A percentile compares a stretch with the other conserved stretches of the same genome.
phyloP scores from a whole-genome alignment of 2,113 vertebrate species.

The Hippocampus zosterae region DNA sequence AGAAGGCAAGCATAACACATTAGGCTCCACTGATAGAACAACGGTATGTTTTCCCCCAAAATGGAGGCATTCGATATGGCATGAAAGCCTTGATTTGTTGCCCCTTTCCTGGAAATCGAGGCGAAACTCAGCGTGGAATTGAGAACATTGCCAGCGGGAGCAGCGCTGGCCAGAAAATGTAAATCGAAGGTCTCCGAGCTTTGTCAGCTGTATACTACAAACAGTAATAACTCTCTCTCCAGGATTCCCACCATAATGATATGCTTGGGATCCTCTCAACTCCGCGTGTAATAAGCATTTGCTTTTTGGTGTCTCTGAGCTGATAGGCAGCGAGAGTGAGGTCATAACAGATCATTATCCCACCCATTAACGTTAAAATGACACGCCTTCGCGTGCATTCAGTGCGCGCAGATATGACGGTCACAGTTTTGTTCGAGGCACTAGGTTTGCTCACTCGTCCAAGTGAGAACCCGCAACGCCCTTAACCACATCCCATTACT shows the following conservation, averaged over 20 bases:
- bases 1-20: background rate
- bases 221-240: slow-evolving; percentile 53
- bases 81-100: slow-evolving; percentile 31
- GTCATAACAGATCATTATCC: slow-evolving; percentile 52
- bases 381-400: slow-evolving; percentile 56
- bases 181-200: slow-evolving; percentile 41
- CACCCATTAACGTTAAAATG: slow-evolving; percentile 62
- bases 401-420: slow-evolving; percentile 42
- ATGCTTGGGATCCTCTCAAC: slow-evolving; percentile 53
- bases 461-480: background rate
- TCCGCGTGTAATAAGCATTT: slow-evolving; percentile 50
- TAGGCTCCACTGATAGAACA: background rate
- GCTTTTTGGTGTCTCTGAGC: slow-evolving; percentile 18
- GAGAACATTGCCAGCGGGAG: slow-evolving; percentile 36
- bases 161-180: slow-evolving; percentile 37
- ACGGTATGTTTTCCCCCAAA: slow-evolving; percentile 4
- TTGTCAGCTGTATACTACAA: slow-evolving; percentile 47
- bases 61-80: slow-evolving; percentile 39
- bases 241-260: slow-evolving; percentile 55
- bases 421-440: slow-evolving; percentile 61
- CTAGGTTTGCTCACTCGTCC: slow-evolving; percentile 39
- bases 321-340: slow-evolving; percentile 25
- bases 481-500: background rate
- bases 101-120: slow-evolving; percentile 26
- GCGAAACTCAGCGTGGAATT: slow-evolving; percentile 28